Conservation (phyloP, 1,140 invertebrate genomes). For the Macrosteles quadrilineatus region DNA sequence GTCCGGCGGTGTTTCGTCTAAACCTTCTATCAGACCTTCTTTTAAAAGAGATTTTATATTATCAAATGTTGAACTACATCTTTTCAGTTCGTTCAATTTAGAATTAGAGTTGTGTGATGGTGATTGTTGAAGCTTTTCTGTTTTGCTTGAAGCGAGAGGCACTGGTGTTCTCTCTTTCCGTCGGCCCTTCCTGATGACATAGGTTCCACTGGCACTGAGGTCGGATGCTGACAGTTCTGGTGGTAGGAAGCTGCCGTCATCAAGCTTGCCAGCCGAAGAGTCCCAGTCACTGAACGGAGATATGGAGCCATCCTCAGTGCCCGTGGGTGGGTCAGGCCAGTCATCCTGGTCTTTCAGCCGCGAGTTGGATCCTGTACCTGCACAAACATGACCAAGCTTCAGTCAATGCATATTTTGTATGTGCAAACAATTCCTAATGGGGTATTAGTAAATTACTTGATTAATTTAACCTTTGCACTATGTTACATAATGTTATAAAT, state of each 20-base stretch:
- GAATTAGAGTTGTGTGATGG: slow-evolving; percentile 58
- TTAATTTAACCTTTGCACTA: no score
- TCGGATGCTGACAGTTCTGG: slow-evolving; percentile 53
- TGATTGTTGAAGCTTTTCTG: slow-evolving; percentile 45
- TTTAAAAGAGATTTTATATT: slow-evolving; percentile 73
- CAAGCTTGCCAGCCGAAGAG: slow-evolving; percentile 33
- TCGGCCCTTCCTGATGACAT: slow-evolving; percentile 67
- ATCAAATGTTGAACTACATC: slow-evolving; percentile 76
- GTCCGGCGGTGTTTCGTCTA: slow-evolving; percentile 56
- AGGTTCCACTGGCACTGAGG: slow-evolving; percentile 66
- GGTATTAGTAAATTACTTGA: no score
- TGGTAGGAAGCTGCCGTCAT: slow-evolving; percentile 54
- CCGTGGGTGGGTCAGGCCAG: slow-evolving; percentile 66
- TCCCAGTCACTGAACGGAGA: slow-evolving; percentile 64
- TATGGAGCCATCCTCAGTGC: slow-evolving; percentile 63
- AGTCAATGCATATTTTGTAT: no score
- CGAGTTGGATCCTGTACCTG: slow-evolving; percentile 46
- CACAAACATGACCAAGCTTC: no score
- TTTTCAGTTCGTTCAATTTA: slow-evolving; percentile 61
- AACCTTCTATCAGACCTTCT: slow-evolving; percentile 61
- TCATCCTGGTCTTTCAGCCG: slow-evolving; percentile 60
- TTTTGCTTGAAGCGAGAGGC: slow-evolving; percentile 47
- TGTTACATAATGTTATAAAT: no score
- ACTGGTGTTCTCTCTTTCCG: slow-evolving; percentile 58
- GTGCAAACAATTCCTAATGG: no score